These are phyloP conservation scores for Platysteira castanea DNA, from an alignment of 2,113 vertebrate species.

Conservation along the genomic window DNA sequence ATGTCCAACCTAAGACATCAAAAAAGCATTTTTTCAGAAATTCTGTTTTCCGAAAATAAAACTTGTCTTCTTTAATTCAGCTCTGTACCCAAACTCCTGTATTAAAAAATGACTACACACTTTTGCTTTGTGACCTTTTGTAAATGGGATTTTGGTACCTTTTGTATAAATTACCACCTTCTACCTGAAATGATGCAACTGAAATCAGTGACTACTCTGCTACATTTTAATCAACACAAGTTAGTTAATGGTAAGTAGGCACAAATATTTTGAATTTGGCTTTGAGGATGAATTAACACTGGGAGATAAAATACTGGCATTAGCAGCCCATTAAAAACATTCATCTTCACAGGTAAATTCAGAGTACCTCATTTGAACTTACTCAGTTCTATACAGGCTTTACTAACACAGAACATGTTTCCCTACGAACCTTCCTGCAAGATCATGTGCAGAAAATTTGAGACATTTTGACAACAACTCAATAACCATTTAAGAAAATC, in stretches of 20 bases:
- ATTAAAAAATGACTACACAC: not conserved
- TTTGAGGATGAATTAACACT: not conserved
- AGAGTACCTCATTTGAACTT: not conserved
- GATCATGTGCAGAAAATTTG: not conserved
- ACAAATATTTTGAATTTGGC: not conserved
- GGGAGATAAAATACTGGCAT: not conserved
- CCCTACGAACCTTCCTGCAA: not conserved
- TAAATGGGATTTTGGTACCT: not conserved
- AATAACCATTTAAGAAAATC: slow-evolving; percentile 19
- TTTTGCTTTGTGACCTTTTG: not conserved
- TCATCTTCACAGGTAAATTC: not conserved
- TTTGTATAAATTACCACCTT: not conserved
- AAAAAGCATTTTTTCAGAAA: not conserved
- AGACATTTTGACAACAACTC: slow-evolving; percentile 1
- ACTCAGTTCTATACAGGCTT: not conserved
- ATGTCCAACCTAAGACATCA: not conserved
- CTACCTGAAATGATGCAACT: not conserved
- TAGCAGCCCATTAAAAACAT: not conserved
- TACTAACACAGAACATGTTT: not conserved
- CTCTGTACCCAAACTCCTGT: not conserved
- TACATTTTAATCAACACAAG: not conserved
- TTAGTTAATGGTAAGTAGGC: not conserved
- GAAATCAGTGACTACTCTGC: not conserved
- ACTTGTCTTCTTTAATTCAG: not conserved
- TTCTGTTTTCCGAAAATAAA: not conserved